Percentiles rank a stretch among this genome's conserved stretches.
Evolutionary conservation across 1,140 invertebrate genomes (phyloP).

Genomic region (Physella acuta): DNA sequence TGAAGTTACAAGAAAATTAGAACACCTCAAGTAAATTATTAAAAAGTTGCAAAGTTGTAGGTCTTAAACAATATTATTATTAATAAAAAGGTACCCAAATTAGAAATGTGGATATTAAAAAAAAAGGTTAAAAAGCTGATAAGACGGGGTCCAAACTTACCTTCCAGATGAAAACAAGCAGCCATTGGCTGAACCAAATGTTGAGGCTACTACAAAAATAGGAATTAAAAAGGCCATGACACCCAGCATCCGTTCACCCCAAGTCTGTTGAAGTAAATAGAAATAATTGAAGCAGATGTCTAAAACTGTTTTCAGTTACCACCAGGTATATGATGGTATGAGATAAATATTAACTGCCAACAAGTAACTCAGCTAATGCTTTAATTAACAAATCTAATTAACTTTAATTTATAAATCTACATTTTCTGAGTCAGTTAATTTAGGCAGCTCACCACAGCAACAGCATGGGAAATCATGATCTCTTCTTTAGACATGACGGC

Average conservation of each 20-base stretch:
- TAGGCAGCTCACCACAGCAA: conserved; percentile 52
- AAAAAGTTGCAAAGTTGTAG: no score
- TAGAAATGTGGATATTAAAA: background rate
- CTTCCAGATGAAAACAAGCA: conserved; percentile 43
- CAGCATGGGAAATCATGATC: conserved; percentile 42
- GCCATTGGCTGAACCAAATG: conserved; percentile 50
- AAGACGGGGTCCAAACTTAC: conserved; percentile 28
- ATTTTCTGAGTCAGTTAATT: no score
- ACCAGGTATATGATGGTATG: background rate
- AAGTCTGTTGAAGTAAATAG: no score
- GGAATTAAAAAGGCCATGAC: conserved; percentile 45
- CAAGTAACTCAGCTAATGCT: background rate
- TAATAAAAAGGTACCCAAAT: no score
- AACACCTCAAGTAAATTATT: background rate
- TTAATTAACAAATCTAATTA: no score
- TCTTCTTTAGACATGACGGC: conserved; percentile 48
- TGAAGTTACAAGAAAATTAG: conserved; percentile 31
- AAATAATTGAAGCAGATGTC: conserved; percentile 13
- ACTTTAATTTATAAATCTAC: no score
- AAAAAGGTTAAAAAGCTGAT: background rate
- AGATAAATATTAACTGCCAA: background rate
- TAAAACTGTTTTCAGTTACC: background rate
- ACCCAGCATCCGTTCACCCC: conserved; percentile 49
- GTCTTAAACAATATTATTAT: no score
- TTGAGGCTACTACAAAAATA: conserved; percentile 47